Evolutionary conservation across 2,797 vertebrate genomes (phyloP), one percentile per base, ranked within the genome.

Genomic region (Rhinichthys osculus): DNA sequence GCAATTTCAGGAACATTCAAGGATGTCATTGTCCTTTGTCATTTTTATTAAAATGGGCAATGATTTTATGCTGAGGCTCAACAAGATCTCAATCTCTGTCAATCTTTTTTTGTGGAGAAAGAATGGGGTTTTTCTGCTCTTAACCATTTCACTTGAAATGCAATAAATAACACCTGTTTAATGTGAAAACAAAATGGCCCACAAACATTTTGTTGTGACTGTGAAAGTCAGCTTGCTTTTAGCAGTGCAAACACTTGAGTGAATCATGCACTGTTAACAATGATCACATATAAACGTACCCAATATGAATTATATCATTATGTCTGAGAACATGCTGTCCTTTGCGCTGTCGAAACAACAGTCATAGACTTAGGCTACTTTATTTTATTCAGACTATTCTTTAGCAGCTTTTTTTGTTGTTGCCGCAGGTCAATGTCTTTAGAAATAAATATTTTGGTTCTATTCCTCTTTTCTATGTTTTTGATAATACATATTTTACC

Each of bases 1-100:
- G 93, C 91, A 84, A 40, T 81, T 81, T 77, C n/a, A 84, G 44
- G 42, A 66, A 78, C 38, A 3, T 72, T 70, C 19, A 44, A 35
- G 38, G 33, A 69, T 70, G 77, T 66, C 19, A 59, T 71, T 69
- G 19, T 42, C 19, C 40, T 44, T 35, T 70, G 72, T 66, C 19
- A 14, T 19, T 54, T 38, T 80, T 40, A 42, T 78, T 44, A 66
- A 85, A 64, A 64, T 52, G 40, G 21, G 9, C 78, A 70, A 47
- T 30, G 13, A 62, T 88, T 78, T 72, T 17, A 76, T 78, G 23
- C 21, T 23, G 42, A 84, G 8, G 42, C 50, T 69, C 27, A 19
- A 54, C 50, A 81, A 40, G 23, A 30, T 81, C 47, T 54, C 33
- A 59, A 40, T 86, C 21, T 57, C 40, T 64, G 30, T 38, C 16